phyloP scores from a whole-genome alignment of 2,797 vertebrate genomes.

The Cryptoblepharus egeriae region DNA sequence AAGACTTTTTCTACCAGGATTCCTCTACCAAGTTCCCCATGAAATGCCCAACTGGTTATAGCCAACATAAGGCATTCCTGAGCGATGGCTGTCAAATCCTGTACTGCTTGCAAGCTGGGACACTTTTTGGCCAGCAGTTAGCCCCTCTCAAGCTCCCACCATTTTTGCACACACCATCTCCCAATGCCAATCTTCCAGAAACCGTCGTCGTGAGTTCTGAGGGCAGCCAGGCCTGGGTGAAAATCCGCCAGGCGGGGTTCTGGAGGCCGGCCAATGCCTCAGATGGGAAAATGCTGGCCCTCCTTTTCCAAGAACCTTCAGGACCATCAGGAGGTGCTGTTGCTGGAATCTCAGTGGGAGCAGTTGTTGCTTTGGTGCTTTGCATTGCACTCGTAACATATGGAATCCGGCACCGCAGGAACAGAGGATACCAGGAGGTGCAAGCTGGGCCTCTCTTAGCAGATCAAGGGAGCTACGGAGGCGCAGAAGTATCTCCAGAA shows the following conservation, averaged over 20 bases:
- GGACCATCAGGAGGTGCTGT: background rate
- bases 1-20: conserved; percentile 8
- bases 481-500: background rate
- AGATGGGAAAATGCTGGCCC: conserved; percentile 39
- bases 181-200: conserved; percentile 67
- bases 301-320: background rate
- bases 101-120: conserved; percentile 77
- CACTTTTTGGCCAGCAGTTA: conserved; percentile 75
- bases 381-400: background rate
- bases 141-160: conserved; percentile 73
- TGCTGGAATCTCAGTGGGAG: background rate
- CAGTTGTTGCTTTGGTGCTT: background rate
- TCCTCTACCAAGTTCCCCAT: background rate
- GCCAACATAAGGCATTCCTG: conserved; percentile 77
- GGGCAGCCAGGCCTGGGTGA: conserved; percentile 72
- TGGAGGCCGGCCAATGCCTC: conserved; percentile 74
- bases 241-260: conserved; percentile 63
- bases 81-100: conserved; percentile 81
- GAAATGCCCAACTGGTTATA: conserved; percentile 77
- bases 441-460: background rate
- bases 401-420: background rate
- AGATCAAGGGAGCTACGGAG: conserved; percentile 3
- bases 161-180: conserved; percentile 68
- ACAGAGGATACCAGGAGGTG: background rate
- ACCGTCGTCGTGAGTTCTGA: background rate